Evolutionary conservation across 92 coral and sea anemone genomes (phyloP), one percentile per base, ranked within the genome.

Genomic region (Epizoanthus ramosus): DNA sequence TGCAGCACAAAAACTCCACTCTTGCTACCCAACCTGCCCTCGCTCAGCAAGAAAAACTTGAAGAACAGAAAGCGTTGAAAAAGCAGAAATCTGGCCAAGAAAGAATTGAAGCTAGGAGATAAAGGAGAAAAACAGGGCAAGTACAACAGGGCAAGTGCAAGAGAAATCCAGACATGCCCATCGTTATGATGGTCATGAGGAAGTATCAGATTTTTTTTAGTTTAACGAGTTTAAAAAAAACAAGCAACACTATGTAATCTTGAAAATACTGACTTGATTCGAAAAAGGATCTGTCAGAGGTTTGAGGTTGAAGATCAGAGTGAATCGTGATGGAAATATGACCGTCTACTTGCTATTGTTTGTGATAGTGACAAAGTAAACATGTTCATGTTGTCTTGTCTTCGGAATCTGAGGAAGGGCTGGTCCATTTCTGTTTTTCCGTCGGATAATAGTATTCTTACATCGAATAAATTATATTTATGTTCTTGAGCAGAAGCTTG

Each of bases 111-210:
- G n/a, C n/a, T n/a, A n/a, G n/a, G n/a, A n/a, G n/a, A n/a, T n/a
- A n/a, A n/a, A n/a, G n/a, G n/a, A n/a, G n/a, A n/a, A n/a, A n/a
- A n/a, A n/a, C n/a, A n/a, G n/a, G n/a, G n/a, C n/a, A n/a, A n/a
- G n/a, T 37, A 37, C 43, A 37, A 6, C 43, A 37, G 5, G 43
- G 43, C 43, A 37, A 37, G 43, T 1, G n/a, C 17, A 68, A 65
- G 28, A 68, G 61, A 81, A 71, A 81, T 13, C 85, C 79, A 80
- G 85, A 80, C 59, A 65, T 80, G 59, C 13, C 67, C 53, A 80
- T 80, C 70, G 8, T 12, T n/a, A 79, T 79, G 73, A 79, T 61
- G 83, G 72, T n/a, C 61, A 63, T 45, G 83, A 79, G 21, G 59
- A 47, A 23, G 25, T 14, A 41, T 66, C n/a, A n/a, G n/a, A 63